Evolutionary conservation across 2,888 invertebrate species (phyloP).

Genomic region (Brachylomia viminalis): DNA sequence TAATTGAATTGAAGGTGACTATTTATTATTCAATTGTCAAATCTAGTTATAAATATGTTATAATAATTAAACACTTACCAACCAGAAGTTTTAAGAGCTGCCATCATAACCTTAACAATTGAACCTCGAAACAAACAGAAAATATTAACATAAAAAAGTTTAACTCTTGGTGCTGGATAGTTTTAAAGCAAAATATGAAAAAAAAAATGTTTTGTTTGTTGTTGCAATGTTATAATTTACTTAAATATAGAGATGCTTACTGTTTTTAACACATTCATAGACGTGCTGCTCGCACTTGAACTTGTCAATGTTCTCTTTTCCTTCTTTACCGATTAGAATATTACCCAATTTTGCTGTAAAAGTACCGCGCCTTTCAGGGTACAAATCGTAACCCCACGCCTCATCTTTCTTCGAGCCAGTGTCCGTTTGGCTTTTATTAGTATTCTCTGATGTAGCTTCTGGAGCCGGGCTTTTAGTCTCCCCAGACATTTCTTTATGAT

Average conservation of each 20-base stretch:
- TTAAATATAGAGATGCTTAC: slow-evolving; percentile 81
- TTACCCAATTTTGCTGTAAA: slow-evolving; percentile 89
- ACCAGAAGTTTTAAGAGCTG: slow-evolving; percentile 94
- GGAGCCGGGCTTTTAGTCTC: slow-evolving; percentile 56
- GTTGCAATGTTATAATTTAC: not conserved
- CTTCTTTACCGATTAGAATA: slow-evolving; percentile 92
- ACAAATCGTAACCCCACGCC: slow-evolving; percentile 95
- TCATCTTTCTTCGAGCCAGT: slow-evolving; percentile 72
- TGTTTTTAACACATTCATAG: slow-evolving; percentile 93
- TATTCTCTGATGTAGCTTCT: slow-evolving; percentile 54
- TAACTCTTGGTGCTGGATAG: not conserved
- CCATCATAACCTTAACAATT: slow-evolving; percentile 95
- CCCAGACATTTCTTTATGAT: slow-evolving; percentile 68
- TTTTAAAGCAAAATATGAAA: not conserved
- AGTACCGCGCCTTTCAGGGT: slow-evolving; percentile 94
- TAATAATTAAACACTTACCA: slow-evolving; percentile 89
- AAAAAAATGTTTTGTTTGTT: too few relatives aligned
- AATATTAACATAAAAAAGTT: not conserved
- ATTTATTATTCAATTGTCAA: not conserved
- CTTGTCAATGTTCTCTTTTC: slow-evolving; percentile 93
- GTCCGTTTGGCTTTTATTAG: slow-evolving; percentile 51
- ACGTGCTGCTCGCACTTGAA: slow-evolving; percentile 95
- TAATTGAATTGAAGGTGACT: not conserved
- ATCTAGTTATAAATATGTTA: not conserved
- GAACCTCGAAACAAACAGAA: slow-evolving; percentile 89